Evolutionary conservation across 2,797 vertebrate genomes (phyloP).

Genomic region (Falco cherrug): DNA sequence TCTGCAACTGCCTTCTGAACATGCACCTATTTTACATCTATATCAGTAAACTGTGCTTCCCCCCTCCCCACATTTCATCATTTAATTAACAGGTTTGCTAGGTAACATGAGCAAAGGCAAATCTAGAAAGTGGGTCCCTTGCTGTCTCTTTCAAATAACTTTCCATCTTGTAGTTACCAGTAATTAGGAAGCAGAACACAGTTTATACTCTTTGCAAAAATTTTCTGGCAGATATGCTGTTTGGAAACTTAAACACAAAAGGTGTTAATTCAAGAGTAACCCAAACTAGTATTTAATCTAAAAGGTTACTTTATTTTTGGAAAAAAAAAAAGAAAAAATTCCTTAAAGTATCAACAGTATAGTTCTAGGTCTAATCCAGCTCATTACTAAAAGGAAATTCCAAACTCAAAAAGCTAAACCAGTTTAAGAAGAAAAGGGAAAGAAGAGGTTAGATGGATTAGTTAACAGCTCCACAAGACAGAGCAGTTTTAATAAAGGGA

Average conservation of each 20-base stretch:
- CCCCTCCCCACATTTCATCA: slow-evolving; percentile 51
- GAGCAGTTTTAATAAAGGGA: slow-evolving; percentile 70
- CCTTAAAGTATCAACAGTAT: neutral
- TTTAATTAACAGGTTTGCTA: slow-evolving; percentile 57
- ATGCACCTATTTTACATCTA: slow-evolving; percentile 81
- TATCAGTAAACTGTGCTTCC: slow-evolving; percentile 12
- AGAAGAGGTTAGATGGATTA: slow-evolving; percentile 71
- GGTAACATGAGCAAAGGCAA: slow-evolving; percentile 85
- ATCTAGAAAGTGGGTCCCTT: slow-evolving; percentile 83
- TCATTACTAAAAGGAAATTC: neutral
- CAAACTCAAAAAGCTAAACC: slow-evolving; percentile 19
- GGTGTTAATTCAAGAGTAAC: slow-evolving; percentile 16
- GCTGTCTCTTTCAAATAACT: slow-evolving; percentile 58
- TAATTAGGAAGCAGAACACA: slow-evolving; percentile 6
- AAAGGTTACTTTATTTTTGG: slow-evolving; percentile 12
- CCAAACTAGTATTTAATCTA: neutral
- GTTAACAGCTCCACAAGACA: slow-evolving; percentile 71
- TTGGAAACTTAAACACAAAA: neutral
- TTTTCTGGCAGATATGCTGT: neutral
- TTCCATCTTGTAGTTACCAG: neutral
- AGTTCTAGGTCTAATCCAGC: neutral
- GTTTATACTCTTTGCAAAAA: neutral
- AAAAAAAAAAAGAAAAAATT: neutral
- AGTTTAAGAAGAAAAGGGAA: slow-evolving; percentile 56
- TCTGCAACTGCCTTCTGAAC: slow-evolving; percentile 83